Evolutionary conservation across 1,140 invertebrate genomes (phyloP), one percentile per base, ranked within the genome.

Genomic region (Proales similis): DNA sequence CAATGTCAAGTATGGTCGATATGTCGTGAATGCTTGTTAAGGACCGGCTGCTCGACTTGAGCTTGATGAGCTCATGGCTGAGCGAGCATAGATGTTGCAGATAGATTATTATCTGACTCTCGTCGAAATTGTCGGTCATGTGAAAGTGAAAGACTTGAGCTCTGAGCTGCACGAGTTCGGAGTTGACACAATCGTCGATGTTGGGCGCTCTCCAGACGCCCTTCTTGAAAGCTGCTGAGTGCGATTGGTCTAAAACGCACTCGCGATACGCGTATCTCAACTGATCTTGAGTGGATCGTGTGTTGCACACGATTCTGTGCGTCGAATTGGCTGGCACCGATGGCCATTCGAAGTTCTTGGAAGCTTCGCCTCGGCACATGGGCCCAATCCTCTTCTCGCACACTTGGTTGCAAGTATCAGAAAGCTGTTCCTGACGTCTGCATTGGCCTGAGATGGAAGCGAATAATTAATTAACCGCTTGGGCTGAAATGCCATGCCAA

Each of bases 341-440:
- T 2, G 49, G 61, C 74, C 74, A 76, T 14, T 60, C 33, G 17
- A 76, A 71, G 57, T 74, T 76, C 42, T 74, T 70, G 12, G 68
- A 67, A 22, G 68, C 72, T 39, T 74, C 69, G 63, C 68, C 67
- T 57, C 74, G 73, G 61, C 74, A 76, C 61, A 72, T 70, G 2
- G 71, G 72, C 53, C 74, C 74, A 70, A 64, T 64, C 47, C 45
- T 65, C 30, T 67, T 61, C 61, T 72, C 74, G 63, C 73, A 75
- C 42, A 71, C 69, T 33, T 69, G 70, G 62, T 75, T 72, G 64
- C 73, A 75, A 1, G 70, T 68, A 14, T 53, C 19, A 0, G 65
- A 67, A 12, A 68, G 66, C 27, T 68, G 49, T 20, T 53, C 48
- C 29, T 67, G 67, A 3, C 64, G 67, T 43, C 69, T 69, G 53